Evolutionary conservation across 1,140 invertebrate genomes (phyloP), one percentile per base, ranked within the genome.

Genomic region (Orussus abietinus): DNA sequence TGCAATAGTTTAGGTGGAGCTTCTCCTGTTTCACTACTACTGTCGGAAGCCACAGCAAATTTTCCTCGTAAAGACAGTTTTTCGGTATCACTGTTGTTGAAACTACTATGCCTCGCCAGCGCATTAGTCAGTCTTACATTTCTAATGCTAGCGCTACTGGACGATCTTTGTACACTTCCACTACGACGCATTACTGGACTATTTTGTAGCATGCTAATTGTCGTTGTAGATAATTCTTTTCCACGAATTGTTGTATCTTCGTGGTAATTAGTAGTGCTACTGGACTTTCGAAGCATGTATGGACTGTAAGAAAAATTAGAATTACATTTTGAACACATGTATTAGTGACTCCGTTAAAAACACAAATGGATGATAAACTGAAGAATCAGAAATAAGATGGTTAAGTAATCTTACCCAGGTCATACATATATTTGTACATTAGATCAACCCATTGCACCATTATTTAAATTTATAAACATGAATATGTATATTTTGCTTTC

Each of bases 211-310:
- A 51, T 25, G 34, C 36, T 43, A 29, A 49, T 18, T 15, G 45
- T 21, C 32, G 26, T 54, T 13, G 45, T 12, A 22, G 37, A 35
- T 3, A 49, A 28, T 14, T 62, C 53, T 34, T 56, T 55, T 17
- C 38, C 48, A 35, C 25, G 20, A 4, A 34, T 7, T 20, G 38
- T 37, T 4, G 26, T 51, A 3, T 43, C 49, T 38, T 64, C 60
- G 1, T 54, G 53, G 42, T 64, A 64, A 41, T 54, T 63, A 13
- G 60, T 55, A 17, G 62, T 59, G 17, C 62, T 64, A 29, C 50
- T 51, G 3, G 62, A 64, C 38, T 64, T 64, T 30, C 62, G 53
- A 38, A 64, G 42, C 60, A 64, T 64, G 12, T 63, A 63, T 5
- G 62, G 58, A 45, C 60, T 58, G 15, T 20, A 45, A 45, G 30